Percentiles rank a stretch among this genome's conserved stretches.
Evolutionary conservation across 1,140 invertebrate genomes (phyloP).

Genomic region (Elymnias hypermnestra): DNA sequence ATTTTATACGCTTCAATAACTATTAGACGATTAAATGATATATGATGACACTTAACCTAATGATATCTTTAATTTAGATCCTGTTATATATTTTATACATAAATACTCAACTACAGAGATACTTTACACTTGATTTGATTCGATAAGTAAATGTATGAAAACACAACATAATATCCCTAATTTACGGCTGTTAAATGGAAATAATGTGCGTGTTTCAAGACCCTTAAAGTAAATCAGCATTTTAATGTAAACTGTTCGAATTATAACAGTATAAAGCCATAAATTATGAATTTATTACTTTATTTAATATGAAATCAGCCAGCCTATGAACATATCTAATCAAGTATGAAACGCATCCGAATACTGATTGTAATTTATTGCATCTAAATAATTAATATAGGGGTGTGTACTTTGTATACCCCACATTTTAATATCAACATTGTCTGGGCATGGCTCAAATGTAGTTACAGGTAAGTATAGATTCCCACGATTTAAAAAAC

Average conservation of each 20-base stretch:
- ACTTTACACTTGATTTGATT: too few species aligned
- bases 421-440: constrained; percentile 2
- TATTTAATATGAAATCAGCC: not conserved
- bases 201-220: too few species aligned
- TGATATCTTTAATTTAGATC: too few species aligned
- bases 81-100: too few species aligned
- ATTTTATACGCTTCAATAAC: too few species aligned
- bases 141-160: too few species aligned
- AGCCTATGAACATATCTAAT: not conserved
- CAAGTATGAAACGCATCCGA: not conserved
- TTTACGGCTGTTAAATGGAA: too few species aligned
- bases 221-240: too few species aligned
- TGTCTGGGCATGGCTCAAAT: constrained; percentile 1
- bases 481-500: constrained; percentile 3
- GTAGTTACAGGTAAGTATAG: constrained; percentile 4
- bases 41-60: too few species aligned
- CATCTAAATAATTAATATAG: constrained; percentile 1
- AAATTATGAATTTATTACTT: not conserved
- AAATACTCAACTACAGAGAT: too few species aligned
- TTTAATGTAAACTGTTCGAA: not conserved
- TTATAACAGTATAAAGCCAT: not conserved
- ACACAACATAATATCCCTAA: too few species aligned
- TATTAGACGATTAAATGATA: too few species aligned
- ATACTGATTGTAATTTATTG: constrained; percentile 3
- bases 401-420: not conserved